Evolutionary conservation across 1,140 invertebrate genomes (phyloP), one percentile per base, ranked within the genome.

Genomic region (Ectropis grisescens): DNA sequence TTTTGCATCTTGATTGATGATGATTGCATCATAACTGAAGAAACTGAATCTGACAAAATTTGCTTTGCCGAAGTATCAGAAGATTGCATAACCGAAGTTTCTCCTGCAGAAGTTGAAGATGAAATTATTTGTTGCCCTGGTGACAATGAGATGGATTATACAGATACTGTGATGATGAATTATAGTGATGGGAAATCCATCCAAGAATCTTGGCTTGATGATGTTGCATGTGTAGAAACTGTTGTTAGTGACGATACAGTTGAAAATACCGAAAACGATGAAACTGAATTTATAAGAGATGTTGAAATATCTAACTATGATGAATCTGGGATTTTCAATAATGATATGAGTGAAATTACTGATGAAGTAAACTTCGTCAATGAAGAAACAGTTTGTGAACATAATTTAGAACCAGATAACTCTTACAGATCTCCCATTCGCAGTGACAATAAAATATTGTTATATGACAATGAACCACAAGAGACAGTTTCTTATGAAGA

Each of bases 171-270:
- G 13, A 19, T 40, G 15, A 13, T 43, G 12, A 25, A 43, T 24
- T 32, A 28, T 25, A 34, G 41, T 24, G 44, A 56, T 37, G 55
- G 59, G 35, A 57, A 54, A 34, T 15, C 35, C 19, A 12, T 54
- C 26, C 51, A 57, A 43, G 58, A 68, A 41, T 45, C 74, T 13
- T 84, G 82, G 80, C 65, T 82, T 9, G 74, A 78, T 31, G 79
- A 81, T 35, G 68, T 82, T 5, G 79, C 59, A 6, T 81, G 74
- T 44, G 56, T 80, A 32, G 79, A 84, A 50, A 82, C 79, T 14
- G 65, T 84, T 26, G 61, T 79, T 13, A 78, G 59, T 43, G 82
- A 82, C 15, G 71, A 82, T 33, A 47, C 71, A 19, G 62, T 51
- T 16, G 71, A 75, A 55, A 53, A 71, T 41, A 48, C 69, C 29